A percentile compares a stretch with the other conserved stretches of the same genome.
Conservation (phyloP, 2,888 invertebrate species). For the Megaustenia siamemsis region DNA sequence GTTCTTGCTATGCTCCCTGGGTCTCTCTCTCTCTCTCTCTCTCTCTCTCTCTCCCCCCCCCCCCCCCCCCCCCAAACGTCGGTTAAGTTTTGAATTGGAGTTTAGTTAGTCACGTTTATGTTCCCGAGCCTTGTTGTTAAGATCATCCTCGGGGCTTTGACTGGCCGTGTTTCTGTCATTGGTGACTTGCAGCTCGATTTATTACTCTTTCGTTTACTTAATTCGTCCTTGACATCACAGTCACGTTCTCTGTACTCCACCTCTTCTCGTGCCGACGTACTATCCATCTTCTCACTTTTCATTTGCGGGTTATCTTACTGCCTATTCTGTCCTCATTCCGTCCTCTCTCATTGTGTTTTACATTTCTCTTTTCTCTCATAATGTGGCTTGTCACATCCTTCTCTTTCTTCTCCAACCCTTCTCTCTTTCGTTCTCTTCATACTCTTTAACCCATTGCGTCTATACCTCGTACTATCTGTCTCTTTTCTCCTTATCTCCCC, state of each 20-base stretch:
- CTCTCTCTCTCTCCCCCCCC: neutral
- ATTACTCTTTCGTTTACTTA: too few relatives aligned
- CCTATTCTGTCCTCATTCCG: neutral
- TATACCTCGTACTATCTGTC: neutral
- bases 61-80: neutral
- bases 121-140: too few relatives aligned
- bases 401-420: constrained; percentile 12
- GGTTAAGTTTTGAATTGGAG: neutral
- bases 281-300: neutral
- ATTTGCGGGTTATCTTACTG: neutral
- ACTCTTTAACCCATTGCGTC: neutral
- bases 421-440: neutral
- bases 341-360: neutral
- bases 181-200: too few relatives aligned
- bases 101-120: too few relatives aligned
- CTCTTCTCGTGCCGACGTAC: neutral
- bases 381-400: neutral
- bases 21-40: constrained; percentile 4
- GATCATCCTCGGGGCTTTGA: too few relatives aligned
- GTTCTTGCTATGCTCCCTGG: neutral
- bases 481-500: neutral
- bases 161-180: too few relatives aligned
- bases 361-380: neutral
- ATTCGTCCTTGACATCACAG: neutral
- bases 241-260: neutral